Base-by-base conservation (phyloP, 2,797 vertebrate species). In the Propithecus deckenii region DNA sequence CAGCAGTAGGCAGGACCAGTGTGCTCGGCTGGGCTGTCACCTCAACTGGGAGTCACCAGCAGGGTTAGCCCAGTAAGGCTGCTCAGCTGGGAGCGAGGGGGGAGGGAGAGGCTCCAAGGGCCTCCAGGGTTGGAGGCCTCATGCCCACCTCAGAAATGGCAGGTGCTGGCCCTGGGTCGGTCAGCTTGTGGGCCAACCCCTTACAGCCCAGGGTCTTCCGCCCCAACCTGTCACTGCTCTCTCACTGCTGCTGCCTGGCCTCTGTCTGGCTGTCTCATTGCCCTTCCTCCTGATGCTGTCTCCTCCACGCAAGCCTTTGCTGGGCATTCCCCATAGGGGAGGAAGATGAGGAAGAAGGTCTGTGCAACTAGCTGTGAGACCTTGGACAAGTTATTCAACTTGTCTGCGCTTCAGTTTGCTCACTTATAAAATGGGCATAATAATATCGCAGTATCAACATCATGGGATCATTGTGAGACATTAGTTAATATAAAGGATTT, bases 401-500 rank as follows among this genome's bases (percentile, higher is more conserved):
- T 72, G 25, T 63, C 61, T 43, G 69, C 5, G 20, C 65, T 89
- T 94, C 14, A 7, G n/a, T 43, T 88, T 65, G 65, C 78, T 88
- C 32, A 4, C 35, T 78, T 81, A 65, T 30, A 63, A 80, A 59
- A 30, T 1, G 35, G 48, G n/a, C n/a, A 5, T 18, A 14, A n/a
- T 22, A 5, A 63, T 1, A 17, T 32, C 52, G 10, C 0, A 4
- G n/a, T 2, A 5, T 25, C 25, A 0, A 10, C 5, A 23, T 63
- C 59, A 6, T 0, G 25, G 63, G 55, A 50, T 43, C 13, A 0
- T 14, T 52, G 28, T 25, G 76, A 79, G 48, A 63, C 35, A 25
- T n/a, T 23, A 15, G 32, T 55, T 41, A 4, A 4, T 7, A 4
- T 5, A 4, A 15, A 52, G 18, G 48, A 1, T 0, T 2, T 0